Evolutionary conservation across 2,888 invertebrate genomes (phyloP), one percentile per base, ranked within the genome.

Genomic region (Dioctria rufipes): DNA sequence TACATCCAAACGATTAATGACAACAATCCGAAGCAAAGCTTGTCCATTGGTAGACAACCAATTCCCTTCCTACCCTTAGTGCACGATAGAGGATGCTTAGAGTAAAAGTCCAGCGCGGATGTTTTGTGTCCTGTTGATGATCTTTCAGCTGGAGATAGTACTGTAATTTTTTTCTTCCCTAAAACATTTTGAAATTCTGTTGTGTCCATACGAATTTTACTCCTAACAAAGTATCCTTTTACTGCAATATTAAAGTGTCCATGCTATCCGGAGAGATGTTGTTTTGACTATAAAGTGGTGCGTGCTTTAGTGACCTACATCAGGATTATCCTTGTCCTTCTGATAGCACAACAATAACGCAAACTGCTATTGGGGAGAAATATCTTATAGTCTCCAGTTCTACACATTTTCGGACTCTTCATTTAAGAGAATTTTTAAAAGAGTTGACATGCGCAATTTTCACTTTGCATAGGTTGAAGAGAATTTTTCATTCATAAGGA

Each of bases 1-100:
- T 79, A 81, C 80, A 78, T 80, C 66, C 58, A 54, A 75, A 81
- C 80, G 79, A 81, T 81, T 75, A 81, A 81, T 81, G 81, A 81
- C 79, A 79, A 67, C 78, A 75, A 75, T 60, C 58, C 75, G 9
- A 11, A n/a, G 39, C 71, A 37, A 51, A 37, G 51, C 51, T 13
- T 54, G 40, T 71, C 71, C 71, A 25, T 25, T 25, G 49, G 54
- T 51, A 54, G 13, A 4, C 71, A n/a, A 39, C 71, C 71, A 51
- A 39, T 46, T 39, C 37, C 71, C 71, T 46, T 25, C 25, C 25
- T 25, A 25, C 25, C 25, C 8, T n/a, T 6, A 8, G 46, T 46
- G 46, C 5, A 46, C 2, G 5, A 5, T 8, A 46, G 1, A 46
- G 46, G 25, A 25, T 46, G 5, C 46, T 8, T 5, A 46, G 46